A percentile compares a stretch with the other conserved stretches of the same genome.
Conservation (phyloP, 1,140 invertebrate species). For the Drosophila lacertosa region DNA sequence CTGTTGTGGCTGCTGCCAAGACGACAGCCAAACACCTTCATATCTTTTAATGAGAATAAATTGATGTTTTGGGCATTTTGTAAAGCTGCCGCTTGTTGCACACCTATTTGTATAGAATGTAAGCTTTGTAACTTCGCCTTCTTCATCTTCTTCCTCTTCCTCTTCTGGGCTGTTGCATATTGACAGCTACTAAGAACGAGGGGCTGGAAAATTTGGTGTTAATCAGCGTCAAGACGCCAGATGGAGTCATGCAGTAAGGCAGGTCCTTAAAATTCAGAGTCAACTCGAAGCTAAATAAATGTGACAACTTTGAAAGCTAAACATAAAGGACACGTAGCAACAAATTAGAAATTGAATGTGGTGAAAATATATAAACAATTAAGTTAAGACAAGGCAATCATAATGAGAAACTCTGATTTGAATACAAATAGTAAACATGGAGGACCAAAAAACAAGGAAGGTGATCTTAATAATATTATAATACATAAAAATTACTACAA, state of each 20-base stretch:
- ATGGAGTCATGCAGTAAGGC: slow-evolving; percentile 20
- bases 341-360: too few species aligned
- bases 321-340: neutral
- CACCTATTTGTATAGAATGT: slow-evolving; percentile 48
- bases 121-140: slow-evolving; percentile 53
- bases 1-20: slow-evolving; percentile 44
- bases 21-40: slow-evolving; percentile 77
- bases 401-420: too few species aligned
- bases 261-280: neutral
- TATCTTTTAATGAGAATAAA: slow-evolving; percentile 83
- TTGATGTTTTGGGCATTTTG: slow-evolving; percentile 82
- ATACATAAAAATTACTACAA: too few species aligned
- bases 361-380: too few species aligned
- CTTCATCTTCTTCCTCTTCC: neutral
- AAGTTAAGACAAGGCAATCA: too few species aligned
- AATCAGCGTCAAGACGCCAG: slow-evolving; percentile 57
- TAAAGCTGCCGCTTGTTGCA: slow-evolving; percentile 56
- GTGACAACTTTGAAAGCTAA: neutral
- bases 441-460: too few species aligned
- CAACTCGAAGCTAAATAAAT: neutral
- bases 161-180: slow-evolving; percentile 41
- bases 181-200: slow-evolving; percentile 52
- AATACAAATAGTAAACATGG: too few species aligned
- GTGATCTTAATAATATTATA: too few species aligned
- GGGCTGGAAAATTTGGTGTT: slow-evolving; percentile 59